Evolutionary conservation across 2,888 invertebrate species (phyloP), one percentile per base, ranked within the genome.

Genomic region (Leptinotarsa juncta): DNA sequence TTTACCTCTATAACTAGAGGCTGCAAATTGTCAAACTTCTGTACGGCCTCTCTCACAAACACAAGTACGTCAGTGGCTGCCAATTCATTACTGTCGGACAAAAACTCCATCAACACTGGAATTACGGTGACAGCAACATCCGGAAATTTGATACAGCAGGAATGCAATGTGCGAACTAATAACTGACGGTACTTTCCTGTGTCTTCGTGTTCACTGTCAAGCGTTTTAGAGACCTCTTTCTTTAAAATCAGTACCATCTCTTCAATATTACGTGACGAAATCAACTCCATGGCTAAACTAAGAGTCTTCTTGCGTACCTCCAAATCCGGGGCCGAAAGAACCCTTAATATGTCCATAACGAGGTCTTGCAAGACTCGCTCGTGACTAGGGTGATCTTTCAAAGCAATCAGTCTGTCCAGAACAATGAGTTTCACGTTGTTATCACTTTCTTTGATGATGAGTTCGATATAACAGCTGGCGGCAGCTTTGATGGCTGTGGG

Each of bases 341-440:
- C 98, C 20, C 99, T 90, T 80, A 99, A 90, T 84, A 99, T 95
- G 89, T 99, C 99, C 99, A 99, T 99, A 65, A 99, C 97, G 20
- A 97, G 90, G 84, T 96, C 97, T 80, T 94, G 93, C 75, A 96
- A 91, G 20, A 97, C 96, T 79, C 96, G 93, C 84, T 97, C 97
- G 87, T 95, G 95, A 69, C 92, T 91, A 23, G 95, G 94, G 83
- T 93, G 92, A 77, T 95, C 96, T 79, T 94, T 94, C 26, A 51
- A 26, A 2, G 95, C 95, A 80, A 96, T 94, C 78, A 99, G 90
- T 23, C 98, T 93, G 84, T 98, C 98, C 83, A 99, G 90, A 12
- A 99, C 99, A 82, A 99, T 99, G 74, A 99, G 90, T 89, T 99
- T 99, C 18, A 99, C 99, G 90, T 99, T 99, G 89, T 99, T 99